Evolutionary conservation across 2,888 invertebrate genomes (phyloP).

Genomic region (Ophion ventricosus): DNA sequence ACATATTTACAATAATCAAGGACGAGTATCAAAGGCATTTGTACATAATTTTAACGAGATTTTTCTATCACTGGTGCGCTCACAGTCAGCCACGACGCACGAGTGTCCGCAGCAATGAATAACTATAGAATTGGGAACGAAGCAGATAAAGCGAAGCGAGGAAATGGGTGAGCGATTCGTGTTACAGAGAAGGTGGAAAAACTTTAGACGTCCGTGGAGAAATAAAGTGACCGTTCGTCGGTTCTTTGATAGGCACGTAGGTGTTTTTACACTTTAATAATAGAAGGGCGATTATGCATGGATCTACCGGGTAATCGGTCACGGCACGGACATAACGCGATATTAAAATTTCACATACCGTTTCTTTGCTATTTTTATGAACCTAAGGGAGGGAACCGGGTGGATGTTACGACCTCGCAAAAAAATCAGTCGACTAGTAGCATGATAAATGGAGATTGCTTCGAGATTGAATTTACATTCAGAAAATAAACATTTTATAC

Average conservation of each 20-base stretch:
- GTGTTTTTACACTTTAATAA: constrained; percentile 21
- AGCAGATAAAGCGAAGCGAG: constrained; percentile 15
- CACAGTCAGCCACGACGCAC: not conserved
- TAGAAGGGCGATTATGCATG: constrained; percentile 6
- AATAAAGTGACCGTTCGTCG: constrained; percentile 25
- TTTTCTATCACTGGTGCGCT: too few species aligned
- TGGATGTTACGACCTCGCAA: not conserved
- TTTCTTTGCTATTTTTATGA: not conserved
- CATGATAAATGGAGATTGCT: too few species aligned
- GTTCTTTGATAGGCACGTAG: not conserved
- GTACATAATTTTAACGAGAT: too few species aligned
- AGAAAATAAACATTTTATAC: too few species aligned
- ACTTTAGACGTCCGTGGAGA: constrained; percentile 26
- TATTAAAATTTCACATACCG: constrained; percentile 24
- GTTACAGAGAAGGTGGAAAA: constrained; percentile 12
- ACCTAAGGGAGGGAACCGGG: not conserved
- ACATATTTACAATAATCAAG: too few species aligned
- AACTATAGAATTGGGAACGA: not conserved
- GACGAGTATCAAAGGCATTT: too few species aligned
- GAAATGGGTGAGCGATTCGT: constrained; percentile 3
- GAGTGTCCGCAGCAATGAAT: constrained; percentile 10
- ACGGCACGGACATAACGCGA: constrained; percentile 19
- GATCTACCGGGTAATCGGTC: constrained; percentile 47
- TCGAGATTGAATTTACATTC: too few species aligned
- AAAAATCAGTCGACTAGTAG: not conserved